Conservation (phyloP, 1,140 invertebrate genomes). For the Orussus abietinus region DNA sequence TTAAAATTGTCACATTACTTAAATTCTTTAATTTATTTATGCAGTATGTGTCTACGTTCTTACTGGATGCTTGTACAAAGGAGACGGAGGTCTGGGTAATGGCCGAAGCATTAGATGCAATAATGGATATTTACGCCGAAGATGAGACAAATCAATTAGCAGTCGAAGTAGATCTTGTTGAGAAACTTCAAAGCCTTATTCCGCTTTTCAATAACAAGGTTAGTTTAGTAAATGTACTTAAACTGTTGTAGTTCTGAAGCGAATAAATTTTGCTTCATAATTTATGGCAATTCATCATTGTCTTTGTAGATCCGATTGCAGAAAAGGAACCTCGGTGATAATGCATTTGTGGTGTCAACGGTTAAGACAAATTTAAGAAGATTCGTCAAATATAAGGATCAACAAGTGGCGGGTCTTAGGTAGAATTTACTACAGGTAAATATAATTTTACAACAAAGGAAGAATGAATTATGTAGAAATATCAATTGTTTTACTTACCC, state of each 20-base stretch:
- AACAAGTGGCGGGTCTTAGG: conserved; percentile 21
- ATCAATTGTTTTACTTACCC: conserved; percentile 4
- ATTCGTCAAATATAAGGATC: conserved; percentile 68
- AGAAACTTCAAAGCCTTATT: conserved; percentile 56
- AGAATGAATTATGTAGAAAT: not conserved
- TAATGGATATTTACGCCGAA: conserved; percentile 76
- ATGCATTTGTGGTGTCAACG: conserved; percentile 64
- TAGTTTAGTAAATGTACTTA: not conserved
- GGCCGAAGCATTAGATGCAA: conserved; percentile 69
- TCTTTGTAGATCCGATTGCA: conserved; percentile 59
- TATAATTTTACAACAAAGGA: too few species aligned
- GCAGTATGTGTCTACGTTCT: conserved; percentile 49
- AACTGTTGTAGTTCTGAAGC: conserved; percentile 7
- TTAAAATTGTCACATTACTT: conserved; percentile 18
- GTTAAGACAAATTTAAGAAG: conserved; percentile 65
- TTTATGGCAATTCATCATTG: conserved; percentile 18
- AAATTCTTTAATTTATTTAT: conserved; percentile 35
- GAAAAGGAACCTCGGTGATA: conserved; percentile 61
- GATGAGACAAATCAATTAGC: conserved; percentile 68
- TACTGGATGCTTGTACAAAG: conserved; percentile 54
- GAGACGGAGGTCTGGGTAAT: conserved; percentile 64
- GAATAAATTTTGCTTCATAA: conserved; percentile 20
- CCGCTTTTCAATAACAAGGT: conserved; percentile 66
- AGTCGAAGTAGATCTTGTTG: conserved; percentile 59
- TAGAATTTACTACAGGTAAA: conserved; percentile 10